Evolutionary conservation across 1,140 invertebrate genomes (phyloP), one percentile per base, ranked within the genome.

Genomic region (Pinna nobilis): DNA sequence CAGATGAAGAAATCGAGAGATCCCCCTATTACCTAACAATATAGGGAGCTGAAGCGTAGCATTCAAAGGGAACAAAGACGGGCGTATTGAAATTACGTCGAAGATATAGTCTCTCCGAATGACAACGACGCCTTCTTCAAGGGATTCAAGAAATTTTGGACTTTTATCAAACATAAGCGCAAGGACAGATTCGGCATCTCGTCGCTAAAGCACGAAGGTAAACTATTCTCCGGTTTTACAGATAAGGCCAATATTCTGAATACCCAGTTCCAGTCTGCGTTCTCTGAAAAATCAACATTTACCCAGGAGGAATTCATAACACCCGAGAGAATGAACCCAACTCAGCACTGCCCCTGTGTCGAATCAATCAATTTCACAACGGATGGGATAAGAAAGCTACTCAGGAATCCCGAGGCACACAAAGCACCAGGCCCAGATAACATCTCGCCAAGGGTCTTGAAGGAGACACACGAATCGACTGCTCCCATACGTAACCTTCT

Each of bases 321-420:
- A 44, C 9, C 39, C 39, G n/a, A 9, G 9, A n/a, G 39, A 44
- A 44, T n/a, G n/a, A 44, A n/a, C n/a, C 39, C 39, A 44, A 44
- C 39, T 11, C 9, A 44, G n/a, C 9, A 11, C 9, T 44, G n/a
- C 39, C 39, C 9, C 39, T n/a, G n/a, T 44, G 9, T 11, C 9
- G n/a, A 9, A 44, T 44, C 15, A 11, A 65, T 68, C 13, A 18
- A 23, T 25, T 65, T 74, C 30, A 74, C 51, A 50, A 32, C 1
- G 3, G 11, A 35, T 2, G 71, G 71, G 4, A 18, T 74, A 2
- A 61, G 3, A 0, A 67, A 69, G 33, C 47, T 74, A 9, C 39
- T 44, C 9, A 44, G n/a, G n/a, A 9, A 44, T 11, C 39, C n/a
- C n/a, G n/a, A 53, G 7, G 7, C 25, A 13, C 9, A 53, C 25